Evolutionary conservation across 2,113 vertebrate genomes (phyloP), one percentile per base, ranked within the genome.

Genomic region (Rhinoderma darwinii): DNA sequence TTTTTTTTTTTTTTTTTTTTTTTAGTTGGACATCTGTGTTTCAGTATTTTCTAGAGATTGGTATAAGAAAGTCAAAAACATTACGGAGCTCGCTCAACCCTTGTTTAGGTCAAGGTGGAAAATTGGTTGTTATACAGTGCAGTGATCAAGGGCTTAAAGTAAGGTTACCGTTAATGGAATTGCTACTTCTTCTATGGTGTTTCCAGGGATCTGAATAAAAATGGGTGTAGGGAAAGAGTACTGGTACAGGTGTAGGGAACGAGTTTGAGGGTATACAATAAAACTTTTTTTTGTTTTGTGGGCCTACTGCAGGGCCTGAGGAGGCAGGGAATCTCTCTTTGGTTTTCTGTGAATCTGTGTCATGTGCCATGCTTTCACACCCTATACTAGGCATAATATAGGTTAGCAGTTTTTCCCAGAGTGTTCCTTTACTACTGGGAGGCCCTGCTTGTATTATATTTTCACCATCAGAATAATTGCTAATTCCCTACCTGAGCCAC

Each of bases 11-110:
- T n/a, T n/a, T 47, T 27, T 70, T 35, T 82, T 30, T 25, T 15
- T 44, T 41, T 39, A 12, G 56, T 56, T 27, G n/a, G 35, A 41
- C 68, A 83, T 44, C 44, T 83, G 43, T 50, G 35, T 83, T 43
- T 50, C n/a, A 25, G 10, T 25, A 17, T 70, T 83, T 83, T 83
- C 27, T 27, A 77, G 74, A 77, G 44, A 51, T 77, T 47, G 44
- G 44, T 78, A 47, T 78, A 47, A 54, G 6, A 54, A 51, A 78
- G 27, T 78, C 27, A 51, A 78, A 51, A 54, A 37, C 37, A 78
- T 50, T 50, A 50, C n/a, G 27, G 68, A 39, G 20, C 18, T 72
- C 2, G 37, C 68, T 41, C 18, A 20, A 72, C 9, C 25, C 68
- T 3, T 4, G 68, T 20, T 12, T 37, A 41, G 8, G 66, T 3